phyloP scores from a whole-genome alignment of 2,113 vertebrate species.

The Myotis lucifugus region DNA sequence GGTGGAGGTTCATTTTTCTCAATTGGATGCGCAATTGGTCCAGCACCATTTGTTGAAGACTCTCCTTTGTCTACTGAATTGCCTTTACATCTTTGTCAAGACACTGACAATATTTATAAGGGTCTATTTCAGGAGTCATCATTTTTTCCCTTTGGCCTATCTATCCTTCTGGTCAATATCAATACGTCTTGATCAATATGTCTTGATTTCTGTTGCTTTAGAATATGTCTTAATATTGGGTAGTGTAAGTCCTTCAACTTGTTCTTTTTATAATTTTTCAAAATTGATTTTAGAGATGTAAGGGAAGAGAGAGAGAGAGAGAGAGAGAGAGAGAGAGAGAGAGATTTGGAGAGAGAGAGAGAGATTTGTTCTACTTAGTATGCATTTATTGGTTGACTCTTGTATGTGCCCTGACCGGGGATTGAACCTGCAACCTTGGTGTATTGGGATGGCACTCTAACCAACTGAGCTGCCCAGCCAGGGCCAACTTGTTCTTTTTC shows the following conservation, averaged over 20 bases:
- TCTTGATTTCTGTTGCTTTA: background rate
- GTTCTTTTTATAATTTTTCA: background rate
- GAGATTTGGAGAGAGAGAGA: no score
- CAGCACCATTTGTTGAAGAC: background rate
- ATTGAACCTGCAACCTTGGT: no score
- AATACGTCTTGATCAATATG: background rate
- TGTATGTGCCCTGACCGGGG: no score
- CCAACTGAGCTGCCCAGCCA: no score
- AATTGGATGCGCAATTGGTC: background rate
- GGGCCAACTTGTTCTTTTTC: background rate
- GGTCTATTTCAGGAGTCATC: background rate
- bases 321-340: no score
- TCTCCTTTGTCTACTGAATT: background rate
- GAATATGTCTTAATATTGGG: background rate
- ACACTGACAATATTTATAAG: background rate
- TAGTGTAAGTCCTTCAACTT: background rate
- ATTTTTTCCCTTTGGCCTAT: background rate
- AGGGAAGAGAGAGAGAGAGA: no score
- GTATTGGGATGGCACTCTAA: no score
- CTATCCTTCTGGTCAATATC: background rate
- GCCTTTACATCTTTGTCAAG: slow-evolving; percentile 1
- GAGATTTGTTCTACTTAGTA: no score
- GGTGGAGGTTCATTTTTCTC: background rate
- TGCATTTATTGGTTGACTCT: no score
- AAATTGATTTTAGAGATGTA: no score